Evolutionary conservation across 2,113 vertebrate genomes (phyloP), one percentile per base, ranked within the genome.

Genomic region (Calcarius ornatus): DNA sequence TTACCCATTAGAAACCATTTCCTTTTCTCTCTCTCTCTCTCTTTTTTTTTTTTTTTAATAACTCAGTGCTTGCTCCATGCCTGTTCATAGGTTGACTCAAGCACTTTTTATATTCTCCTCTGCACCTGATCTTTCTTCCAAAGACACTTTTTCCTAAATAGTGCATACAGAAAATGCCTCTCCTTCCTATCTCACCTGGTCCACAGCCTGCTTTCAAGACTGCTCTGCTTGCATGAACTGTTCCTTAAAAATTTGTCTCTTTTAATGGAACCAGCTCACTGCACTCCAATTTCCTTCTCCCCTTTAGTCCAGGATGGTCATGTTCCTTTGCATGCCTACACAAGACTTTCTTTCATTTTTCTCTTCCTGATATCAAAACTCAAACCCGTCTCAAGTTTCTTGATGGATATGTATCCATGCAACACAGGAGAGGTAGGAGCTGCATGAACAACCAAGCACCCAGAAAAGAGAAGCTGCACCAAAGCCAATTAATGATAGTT

Each of bases 401-500:
- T 35, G 28, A 6, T 27, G 37, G 28, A 28, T 6, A 2, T 0
- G 3, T 53, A 48, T 42, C n/a, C 24, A 14, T n/a, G 18, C 5
- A 59, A 35, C 4, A 23, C 5, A 71, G 14, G 16, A 66, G 18
- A 78, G 20, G 13, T 3, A 57, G 28, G 9, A 77, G 11, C 23
- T 71, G 21, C 8, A 28, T 12, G 15, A 81, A 12, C 43, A 61
- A 3, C 37, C 54, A 54, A 81, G 43, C 19, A 47, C 3, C 13
- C 11, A n/a, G 38, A 25, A 54, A 81, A 61, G 28, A 90, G 27
- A 38, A 81, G 38, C 10, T 28, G 1, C 20, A 42, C 37, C 37
- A 79, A 79, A 66, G 18, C 27, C 9, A 75, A 64, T 71, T 89
- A 89, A 70, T 72, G 68, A 27, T 3, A 78, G 4, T 6, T 51